These are phyloP conservation scores for Naja naja DNA, from an alignment of 2,113 vertebrate genomes.

Conservation along the genomic window DNA sequence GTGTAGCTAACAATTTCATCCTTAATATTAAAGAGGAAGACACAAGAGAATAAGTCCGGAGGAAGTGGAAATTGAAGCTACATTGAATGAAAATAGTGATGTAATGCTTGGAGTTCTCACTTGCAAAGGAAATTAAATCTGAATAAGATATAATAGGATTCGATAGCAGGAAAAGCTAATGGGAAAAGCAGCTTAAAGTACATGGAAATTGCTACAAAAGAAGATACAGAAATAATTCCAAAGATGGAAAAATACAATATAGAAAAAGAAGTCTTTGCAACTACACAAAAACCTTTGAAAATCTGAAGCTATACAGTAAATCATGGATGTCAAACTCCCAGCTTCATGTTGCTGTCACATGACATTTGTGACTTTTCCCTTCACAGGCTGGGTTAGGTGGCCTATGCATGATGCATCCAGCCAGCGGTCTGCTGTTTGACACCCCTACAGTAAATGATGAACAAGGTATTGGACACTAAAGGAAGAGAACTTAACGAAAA, in stretches of 20 bases:
- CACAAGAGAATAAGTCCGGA: not conserved
- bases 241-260: not conserved
- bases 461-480: not conserved
- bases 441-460: not conserved
- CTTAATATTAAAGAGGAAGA: not conserved
- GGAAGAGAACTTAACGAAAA: not conserved
- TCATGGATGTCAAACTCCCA: too few relatives aligned
- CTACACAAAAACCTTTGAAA: not conserved
- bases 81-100: not conserved
- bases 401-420: too few relatives aligned
- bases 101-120: not conserved
- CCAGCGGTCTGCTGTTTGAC: too few relatives aligned
- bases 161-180: not conserved
- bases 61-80: not conserved
- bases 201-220: not conserved
- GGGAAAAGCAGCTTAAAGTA: not conserved
- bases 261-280: not conserved
- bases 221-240: not conserved
- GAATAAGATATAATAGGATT: not conserved
- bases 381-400: too few relatives aligned
- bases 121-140: not conserved
- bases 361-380: too few relatives aligned
- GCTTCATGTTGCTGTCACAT: too few relatives aligned
- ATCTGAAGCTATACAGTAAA: not conserved
- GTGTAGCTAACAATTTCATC: not conserved